Base-by-base conservation (phyloP, 1,140 invertebrate genomes). In the Pseudobourletiella spinata region DNA sequence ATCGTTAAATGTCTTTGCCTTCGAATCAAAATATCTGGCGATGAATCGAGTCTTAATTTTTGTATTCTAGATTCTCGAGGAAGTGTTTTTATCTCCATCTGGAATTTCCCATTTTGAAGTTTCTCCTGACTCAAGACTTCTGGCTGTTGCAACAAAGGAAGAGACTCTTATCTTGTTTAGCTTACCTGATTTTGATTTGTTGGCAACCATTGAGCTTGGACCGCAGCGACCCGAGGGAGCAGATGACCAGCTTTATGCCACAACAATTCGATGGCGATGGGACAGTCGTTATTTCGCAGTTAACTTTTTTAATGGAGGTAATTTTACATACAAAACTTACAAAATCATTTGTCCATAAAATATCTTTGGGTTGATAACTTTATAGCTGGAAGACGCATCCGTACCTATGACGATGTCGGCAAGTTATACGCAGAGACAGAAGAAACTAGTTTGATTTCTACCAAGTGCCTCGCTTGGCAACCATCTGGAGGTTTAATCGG, bases 271-370 rank as follows among this genome's bases (percentile, higher is more conserved):
- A 24, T 70, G 68, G 68, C 30, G 65, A 15, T 30, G 67, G 20
- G 68, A 70, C 44, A 63, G 65, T 25, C 57, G 30, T 11, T 70
- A 67, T 50, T 67, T 70, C 59, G 65, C 57, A 22, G 42, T 70
- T 2, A 70, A 67, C 59, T 59, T 44, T 48, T 62, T 46, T 62
- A 22, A 48, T 8, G 8, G 57, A 1, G 39, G 43, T 59, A 22
- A 43, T 8, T 1, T 24, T 26, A 20, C 11, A 8, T 2, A 15
- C 35, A 18, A n/a, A 24, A 2, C 22, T 50, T 50, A 30, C 16
- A 26, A 30, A 50, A 30, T 59, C 14, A n/a, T 14, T 8, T n/a
- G 25, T 43, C 44, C 11, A 39, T 18, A 11, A 24, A 57, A 55
- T 43, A 11, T 58, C n/a, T n/a, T n/a, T n/a, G n/a, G n/a, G n/a